phyloP scores from a whole-genome alignment of 2,888 invertebrate genomes.

The Cryptophagus acutangulus region DNA sequence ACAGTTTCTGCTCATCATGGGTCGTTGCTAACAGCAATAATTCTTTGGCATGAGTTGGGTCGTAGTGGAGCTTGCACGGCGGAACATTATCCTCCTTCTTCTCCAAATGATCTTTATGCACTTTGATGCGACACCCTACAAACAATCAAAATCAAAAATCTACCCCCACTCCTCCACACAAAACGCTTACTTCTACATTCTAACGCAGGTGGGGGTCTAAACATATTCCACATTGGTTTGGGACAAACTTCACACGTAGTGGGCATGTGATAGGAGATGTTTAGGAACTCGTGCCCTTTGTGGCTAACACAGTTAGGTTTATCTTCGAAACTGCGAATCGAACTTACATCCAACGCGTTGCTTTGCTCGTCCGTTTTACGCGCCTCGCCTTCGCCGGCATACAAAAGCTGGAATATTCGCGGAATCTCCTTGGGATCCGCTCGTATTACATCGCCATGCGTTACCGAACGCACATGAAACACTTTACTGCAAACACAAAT shows the following conservation, averaged over 20 bases:
- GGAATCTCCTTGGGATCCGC: conserved; percentile 99
- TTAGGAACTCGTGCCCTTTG: conserved; percentile 94
- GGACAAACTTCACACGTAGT: conserved; percentile 97
- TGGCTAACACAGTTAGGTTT: conserved; percentile 50
- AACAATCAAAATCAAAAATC: not conserved
- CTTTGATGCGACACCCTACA: conserved; percentile 89
- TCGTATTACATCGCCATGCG: conserved; percentile 98
- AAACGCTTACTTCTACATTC: conserved; percentile 83
- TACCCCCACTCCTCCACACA: not conserved
- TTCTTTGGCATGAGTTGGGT: conserved; percentile 90
- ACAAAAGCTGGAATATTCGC: conserved; percentile 93
- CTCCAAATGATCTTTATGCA: conserved; percentile 95
- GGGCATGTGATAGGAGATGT: conserved; percentile 96
- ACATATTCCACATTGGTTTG: conserved; percentile 95
- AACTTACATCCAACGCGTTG: conserved; percentile 49
- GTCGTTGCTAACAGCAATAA: conserved; percentile 82
- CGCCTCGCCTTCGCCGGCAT: conserved; percentile 95
- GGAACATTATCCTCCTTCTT: conserved; percentile 75
- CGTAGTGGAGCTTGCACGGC: conserved; percentile 94
- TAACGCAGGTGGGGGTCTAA: conserved; percentile 94
- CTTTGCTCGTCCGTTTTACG: conserved; percentile 66
- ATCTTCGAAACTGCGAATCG: conserved; percentile 50
- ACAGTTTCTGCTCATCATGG: conserved; percentile 83
- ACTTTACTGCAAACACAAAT: conserved; percentile 68
- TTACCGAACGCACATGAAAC: conserved; percentile 97